phyloP scores from a whole-genome alignment of 2,113 vertebrate species.

The Platanista minor region DNA sequence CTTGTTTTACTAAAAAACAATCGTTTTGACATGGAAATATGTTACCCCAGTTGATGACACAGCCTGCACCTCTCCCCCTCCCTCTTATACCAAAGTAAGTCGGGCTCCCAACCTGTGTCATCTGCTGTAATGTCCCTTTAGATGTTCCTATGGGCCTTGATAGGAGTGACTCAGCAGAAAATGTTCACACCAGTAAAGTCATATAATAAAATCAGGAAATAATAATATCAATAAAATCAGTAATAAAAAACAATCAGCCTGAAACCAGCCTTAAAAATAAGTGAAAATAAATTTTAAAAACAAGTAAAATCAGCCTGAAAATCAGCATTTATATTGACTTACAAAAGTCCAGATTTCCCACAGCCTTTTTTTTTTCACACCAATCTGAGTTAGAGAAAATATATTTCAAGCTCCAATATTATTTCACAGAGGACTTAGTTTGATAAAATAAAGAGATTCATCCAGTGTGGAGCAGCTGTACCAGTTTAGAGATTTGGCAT shows the following conservation, averaged over 20 bases:
- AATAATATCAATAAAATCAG: background rate
- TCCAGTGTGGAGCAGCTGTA: background rate
- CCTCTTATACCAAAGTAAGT: background rate
- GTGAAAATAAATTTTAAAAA: background rate
- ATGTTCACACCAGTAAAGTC: background rate
- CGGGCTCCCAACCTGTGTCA: accelerated
- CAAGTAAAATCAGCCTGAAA: background rate
- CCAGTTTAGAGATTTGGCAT: background rate
- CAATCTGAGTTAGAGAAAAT: background rate
- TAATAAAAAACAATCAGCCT: background rate
- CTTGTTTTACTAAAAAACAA: background rate
- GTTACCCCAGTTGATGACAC: background rate
- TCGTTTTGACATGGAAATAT: background rate
- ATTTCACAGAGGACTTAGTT: background rate
- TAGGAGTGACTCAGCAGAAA: background rate
- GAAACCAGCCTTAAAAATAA: background rate
- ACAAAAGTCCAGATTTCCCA: background rate
- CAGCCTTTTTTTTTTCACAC: background rate
- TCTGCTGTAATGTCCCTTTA: background rate
- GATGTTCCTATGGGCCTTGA: background rate
- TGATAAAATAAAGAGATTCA: background rate
- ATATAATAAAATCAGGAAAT: background rate
- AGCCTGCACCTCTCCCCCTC: too few relatives aligned
- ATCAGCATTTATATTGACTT: background rate
- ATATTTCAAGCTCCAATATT: background rate